Percentiles rank a stretch among this genome's conserved stretches.
These are phyloP conservation scores for Oryzias melastigma DNA, from an alignment of 2,113 vertebrate genomes.

Conservation along the genomic window DNA sequence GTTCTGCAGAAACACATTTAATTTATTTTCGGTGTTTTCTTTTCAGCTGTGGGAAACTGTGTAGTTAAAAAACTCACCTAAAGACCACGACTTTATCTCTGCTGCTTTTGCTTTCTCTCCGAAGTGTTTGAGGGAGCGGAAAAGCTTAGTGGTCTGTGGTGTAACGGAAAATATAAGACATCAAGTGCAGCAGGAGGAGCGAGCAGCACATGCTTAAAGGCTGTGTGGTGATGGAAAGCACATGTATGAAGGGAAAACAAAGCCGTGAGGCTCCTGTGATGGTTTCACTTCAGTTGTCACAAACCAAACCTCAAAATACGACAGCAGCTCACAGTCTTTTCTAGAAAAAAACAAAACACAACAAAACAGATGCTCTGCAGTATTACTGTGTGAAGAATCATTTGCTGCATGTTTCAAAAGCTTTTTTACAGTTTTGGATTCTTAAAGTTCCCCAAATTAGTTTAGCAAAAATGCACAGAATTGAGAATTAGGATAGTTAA, in stretches of 20 bases:
- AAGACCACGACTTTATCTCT: background rate
- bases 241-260: slow-evolving; percentile 27
- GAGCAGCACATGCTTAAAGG: slow-evolving; percentile 20
- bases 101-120: background rate
- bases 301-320: background rate
- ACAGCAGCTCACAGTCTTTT: background rate
- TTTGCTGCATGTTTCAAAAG: too few relatives aligned
- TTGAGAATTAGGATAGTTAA: too few relatives aligned
- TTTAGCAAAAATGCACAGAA: too few relatives aligned
- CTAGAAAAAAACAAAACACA: background rate
- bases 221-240: slow-evolving; percentile 24
- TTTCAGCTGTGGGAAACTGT: too few relatives aligned
- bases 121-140: slow-evolving; percentile 20
- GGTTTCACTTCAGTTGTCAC: slow-evolving; percentile 3
- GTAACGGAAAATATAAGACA: slow-evolving; percentile 33
- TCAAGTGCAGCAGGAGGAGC: slow-evolving; percentile 20
- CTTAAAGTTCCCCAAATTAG: too few relatives aligned
- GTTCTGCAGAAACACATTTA: background rate
- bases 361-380: too few relatives aligned
- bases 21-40: background rate
- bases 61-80: background rate
- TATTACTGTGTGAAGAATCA: too few relatives aligned
- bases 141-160: slow-evolving; percentile 36
- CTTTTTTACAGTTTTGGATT: too few relatives aligned
- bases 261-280: slow-evolving; percentile 7